These are phyloP conservation scores for Falco concolor DNA, from an alignment of 2,797 vertebrate genomes.

Conservation along the genomic window DNA sequence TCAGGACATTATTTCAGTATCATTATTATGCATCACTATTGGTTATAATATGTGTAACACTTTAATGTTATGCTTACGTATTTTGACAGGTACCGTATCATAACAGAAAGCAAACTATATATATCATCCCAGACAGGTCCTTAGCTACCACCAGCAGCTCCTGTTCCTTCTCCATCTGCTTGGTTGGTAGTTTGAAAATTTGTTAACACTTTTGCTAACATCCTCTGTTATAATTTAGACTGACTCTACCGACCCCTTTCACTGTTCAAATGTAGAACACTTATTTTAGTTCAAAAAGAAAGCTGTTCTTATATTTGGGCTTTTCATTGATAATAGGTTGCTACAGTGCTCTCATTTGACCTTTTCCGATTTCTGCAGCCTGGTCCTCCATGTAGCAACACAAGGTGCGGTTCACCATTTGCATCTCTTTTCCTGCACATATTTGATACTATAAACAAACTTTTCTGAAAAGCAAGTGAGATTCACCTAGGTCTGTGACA, in stretches of 20 bases:
- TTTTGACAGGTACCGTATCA: not conserved
- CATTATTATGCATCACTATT: not conserved
- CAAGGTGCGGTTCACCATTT: not conserved
- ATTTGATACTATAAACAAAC: not conserved
- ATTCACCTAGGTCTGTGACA: not conserved
- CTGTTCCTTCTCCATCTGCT: not conserved
- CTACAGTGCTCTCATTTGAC: not conserved
- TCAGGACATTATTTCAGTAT: not conserved
- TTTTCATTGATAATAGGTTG: not conserved
- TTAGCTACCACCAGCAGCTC: not conserved
- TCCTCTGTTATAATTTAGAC: not conserved
- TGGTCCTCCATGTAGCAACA: not conserved
- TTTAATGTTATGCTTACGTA: not conserved
- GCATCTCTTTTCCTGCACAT: not conserved
- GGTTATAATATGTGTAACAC: not conserved
- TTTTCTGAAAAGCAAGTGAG: not conserved
- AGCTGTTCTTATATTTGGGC: not conserved
- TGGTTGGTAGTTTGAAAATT: not conserved
- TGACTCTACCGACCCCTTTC: not conserved
- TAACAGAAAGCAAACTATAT: not conserved
- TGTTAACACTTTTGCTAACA: not conserved
- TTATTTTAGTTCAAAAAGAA: not conserved
- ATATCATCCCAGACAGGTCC: not conserved
- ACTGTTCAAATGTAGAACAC: not conserved
- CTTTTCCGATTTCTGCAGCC: not conserved